phyloP scores from a whole-genome alignment of 2,888 invertebrate genomes.

The Mythimna lalbum region DNA sequence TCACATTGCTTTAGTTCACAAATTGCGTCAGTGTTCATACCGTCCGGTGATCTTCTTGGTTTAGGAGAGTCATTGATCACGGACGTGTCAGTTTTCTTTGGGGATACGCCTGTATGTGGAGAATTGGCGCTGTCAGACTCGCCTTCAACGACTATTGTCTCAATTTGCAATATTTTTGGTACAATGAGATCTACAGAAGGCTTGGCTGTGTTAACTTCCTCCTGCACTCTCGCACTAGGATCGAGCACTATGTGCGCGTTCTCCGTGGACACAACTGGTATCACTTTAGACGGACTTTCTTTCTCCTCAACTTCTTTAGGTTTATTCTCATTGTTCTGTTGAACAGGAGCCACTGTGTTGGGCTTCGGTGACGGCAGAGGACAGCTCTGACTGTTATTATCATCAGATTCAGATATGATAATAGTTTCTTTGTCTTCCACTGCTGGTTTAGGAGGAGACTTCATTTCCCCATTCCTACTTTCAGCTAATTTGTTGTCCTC shows the following conservation, averaged over 20 bases:
- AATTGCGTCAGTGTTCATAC: slow-evolving; percentile 66
- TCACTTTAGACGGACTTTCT: slow-evolving; percentile 84
- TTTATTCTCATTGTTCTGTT: slow-evolving; percentile 77
- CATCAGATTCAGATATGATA: slow-evolving; percentile 87
- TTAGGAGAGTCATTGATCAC: slow-evolving; percentile 82
- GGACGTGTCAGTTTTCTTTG: slow-evolving; percentile 78
- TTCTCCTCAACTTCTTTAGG: slow-evolving; percentile 83
- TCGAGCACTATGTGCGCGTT: slow-evolving; percentile 86
- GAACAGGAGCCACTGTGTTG: slow-evolving; percentile 75
- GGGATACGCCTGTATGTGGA: slow-evolving; percentile 75
- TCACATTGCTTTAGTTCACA: slow-evolving; percentile 82
- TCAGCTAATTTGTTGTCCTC: slow-evolving; percentile 75
- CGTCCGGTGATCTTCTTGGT: slow-evolving; percentile 80
- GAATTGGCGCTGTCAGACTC: slow-evolving; percentile 82
- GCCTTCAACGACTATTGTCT: slow-evolving; percentile 85
- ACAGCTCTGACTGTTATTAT: slow-evolving; percentile 88
- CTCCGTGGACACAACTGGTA: slow-evolving; percentile 85
- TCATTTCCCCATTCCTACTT: slow-evolving; percentile 76
- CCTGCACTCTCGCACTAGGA: slow-evolving; percentile 76
- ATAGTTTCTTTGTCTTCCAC: slow-evolving; percentile 87
- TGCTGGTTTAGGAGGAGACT: slow-evolving; percentile 76
- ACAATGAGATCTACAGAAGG: slow-evolving; percentile 79
- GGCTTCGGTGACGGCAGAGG: slow-evolving; percentile 87
- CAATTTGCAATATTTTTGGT: slow-evolving; percentile 82
- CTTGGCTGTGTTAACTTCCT: slow-evolving; percentile 74